Base-by-base conservation (phyloP, 2,888 invertebrate species). In the Xiphydria camelus region DNA sequence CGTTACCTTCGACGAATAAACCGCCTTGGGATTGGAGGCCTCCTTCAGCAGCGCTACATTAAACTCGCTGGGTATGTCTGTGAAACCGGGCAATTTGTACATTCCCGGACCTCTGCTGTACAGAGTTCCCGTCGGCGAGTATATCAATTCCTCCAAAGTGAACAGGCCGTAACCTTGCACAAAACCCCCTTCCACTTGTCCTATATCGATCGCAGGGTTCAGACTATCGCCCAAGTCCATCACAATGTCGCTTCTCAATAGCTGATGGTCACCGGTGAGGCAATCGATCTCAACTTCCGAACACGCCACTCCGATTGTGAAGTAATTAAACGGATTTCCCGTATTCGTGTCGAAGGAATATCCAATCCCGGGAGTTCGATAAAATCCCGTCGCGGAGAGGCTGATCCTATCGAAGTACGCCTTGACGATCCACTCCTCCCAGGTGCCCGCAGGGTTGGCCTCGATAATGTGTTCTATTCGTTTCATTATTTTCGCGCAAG, bases 211-310 rank as follows among this genome's bases (percentile, higher is more conserved):
- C 1, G 96, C 95, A 3, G 97, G 97, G 77, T 97, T 97, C 41
- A 97, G 77, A 76, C 95, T 95, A 59, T 91, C 87, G 1, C 96
- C 96, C 57, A 97, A 82, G 78, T 97, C 97, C 96, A 97, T 96
- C 0, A 97, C 94, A 59, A 97, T 95, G 65, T 97, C 94, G 1
- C 91, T 89, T 64, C 89, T 82, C 22, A 93, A 75, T 66, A 83
- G 83, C 78, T 88, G 86, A 75, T 96, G 94, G 68, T 96, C 95
- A 4, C 96, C 96, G 17, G 94, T 95, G 1, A 96, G 79, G 60
- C 94, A 94, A 76, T 96, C 95, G 17, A 96, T 86, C 81, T 95
- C 94, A 1, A 95, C 94, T 72, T 92, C 91, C 0, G 90, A 85
- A 57, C 89, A 88, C 4, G 91, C 92, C 1, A 84, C 90, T 0